A percentile compares a stretch with the other conserved stretches of the same genome.
Conservation (phyloP, 2,113 vertebrate genomes). For the Sebastes fasciatus region DNA sequence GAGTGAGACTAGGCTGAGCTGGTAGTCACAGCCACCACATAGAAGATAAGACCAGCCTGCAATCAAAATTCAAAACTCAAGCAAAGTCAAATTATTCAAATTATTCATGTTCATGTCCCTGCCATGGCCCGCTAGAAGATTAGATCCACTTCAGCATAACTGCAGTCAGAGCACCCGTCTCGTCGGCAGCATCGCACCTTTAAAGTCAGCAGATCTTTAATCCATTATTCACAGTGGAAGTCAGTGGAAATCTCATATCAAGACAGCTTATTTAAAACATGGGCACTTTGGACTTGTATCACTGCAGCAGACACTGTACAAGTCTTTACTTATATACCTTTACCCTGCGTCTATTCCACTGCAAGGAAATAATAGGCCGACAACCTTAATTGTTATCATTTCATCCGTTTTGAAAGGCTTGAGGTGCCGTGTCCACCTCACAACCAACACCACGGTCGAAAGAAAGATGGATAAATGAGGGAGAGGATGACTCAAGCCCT, state of each 20-base stretch:
- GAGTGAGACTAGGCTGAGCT: no score
- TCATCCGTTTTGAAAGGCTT: neutral
- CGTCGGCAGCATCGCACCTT: constrained; percentile 28
- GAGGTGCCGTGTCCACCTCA: neutral
- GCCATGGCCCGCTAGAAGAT: neutral
- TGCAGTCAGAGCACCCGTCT: neutral
- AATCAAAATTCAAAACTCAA: neutral
- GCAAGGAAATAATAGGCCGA: neutral
- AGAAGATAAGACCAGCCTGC: neutral
- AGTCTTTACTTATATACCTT: neutral
- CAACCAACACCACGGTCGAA: neutral
- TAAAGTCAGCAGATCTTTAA: constrained; percentile 36
- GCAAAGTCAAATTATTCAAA: constrained; percentile 47
- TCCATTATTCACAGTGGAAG: constrained; percentile 44
- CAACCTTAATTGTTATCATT: neutral
- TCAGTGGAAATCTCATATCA: constrained; percentile 19
- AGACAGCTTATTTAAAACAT: neutral
- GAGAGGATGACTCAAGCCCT: neutral
- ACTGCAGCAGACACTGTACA: neutral
- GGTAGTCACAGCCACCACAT: no score
- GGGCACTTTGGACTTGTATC: neutral
- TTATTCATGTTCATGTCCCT: constrained; percentile 22
- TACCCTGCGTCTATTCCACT: neutral
- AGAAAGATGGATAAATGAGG: neutral
- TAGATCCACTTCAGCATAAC: constrained; percentile 7